Conservation (phyloP, 2,113 vertebrate genomes). For the Otolemur garnettii region DNA sequence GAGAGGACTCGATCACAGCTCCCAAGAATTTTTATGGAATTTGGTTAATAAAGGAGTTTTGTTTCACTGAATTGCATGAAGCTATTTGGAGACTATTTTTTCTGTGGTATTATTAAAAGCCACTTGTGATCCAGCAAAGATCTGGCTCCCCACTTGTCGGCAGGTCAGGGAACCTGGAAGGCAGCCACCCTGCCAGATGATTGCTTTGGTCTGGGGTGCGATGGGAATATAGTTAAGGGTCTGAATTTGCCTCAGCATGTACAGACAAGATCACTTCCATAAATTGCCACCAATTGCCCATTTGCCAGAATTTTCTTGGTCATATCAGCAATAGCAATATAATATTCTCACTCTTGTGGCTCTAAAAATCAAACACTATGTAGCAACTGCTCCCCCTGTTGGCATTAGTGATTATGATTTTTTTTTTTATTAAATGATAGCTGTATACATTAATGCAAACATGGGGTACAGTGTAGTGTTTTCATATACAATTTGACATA, state of each 20-base stretch:
- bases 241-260: not conserved
- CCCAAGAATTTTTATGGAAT: not conserved
- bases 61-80: not conserved
- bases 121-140: not conserved
- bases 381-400: constrained; percentile 4
- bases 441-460: too few relatives aligned
- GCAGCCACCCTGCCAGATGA: accelerated
- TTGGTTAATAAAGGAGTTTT: not conserved
- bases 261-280: not conserved
- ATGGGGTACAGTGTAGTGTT: too few relatives aligned
- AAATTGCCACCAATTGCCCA: not conserved
- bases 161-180: not conserved
- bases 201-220: not conserved
- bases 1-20: not conserved
- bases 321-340: not conserved
- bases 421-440: too few relatives aligned
- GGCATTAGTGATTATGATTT: not conserved
- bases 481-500: too few relatives aligned
- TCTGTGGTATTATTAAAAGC: not conserved
- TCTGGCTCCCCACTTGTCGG: not conserved
- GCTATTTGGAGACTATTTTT: not conserved
- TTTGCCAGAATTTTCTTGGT: not conserved
- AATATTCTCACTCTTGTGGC: not conserved
- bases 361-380: not conserved
- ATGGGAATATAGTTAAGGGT: accelerated